Evolutionary conservation across 1,140 invertebrate species (phyloP).

Genomic region (Matsumurasca onukii): DNA sequence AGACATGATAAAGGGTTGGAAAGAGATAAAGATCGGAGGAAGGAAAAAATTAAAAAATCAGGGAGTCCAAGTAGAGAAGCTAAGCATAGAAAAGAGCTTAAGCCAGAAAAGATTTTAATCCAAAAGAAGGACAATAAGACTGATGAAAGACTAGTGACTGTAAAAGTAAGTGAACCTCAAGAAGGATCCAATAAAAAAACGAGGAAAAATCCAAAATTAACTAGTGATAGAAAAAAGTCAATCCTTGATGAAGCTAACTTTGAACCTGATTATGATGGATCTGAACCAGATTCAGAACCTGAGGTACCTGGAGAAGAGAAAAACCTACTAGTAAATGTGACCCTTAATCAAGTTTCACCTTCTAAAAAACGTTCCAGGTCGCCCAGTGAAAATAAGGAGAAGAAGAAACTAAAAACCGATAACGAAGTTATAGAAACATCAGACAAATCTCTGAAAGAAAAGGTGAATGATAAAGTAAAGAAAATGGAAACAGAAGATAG

Average conservation of each 20-base stretch:
- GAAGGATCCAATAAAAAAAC: constrained; percentile 32
- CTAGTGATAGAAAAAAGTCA: constrained; percentile 25
- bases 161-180: constrained; percentile 30
- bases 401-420: constrained; percentile 32
- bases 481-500: constrained; percentile 39
- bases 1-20: not conserved
- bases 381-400: constrained; percentile 29
- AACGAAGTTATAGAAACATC: constrained; percentile 31
- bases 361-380: constrained; percentile 33
- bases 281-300: constrained; percentile 22
- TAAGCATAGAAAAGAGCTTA: constrained; percentile 20
- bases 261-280: constrained; percentile 36
- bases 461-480: constrained; percentile 39
- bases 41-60: constrained; percentile 29
- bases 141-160: constrained; percentile 18
- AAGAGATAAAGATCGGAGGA: not conserved
- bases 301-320: constrained; percentile 34
- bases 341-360: not conserved
- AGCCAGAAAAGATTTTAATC: constrained; percentile 12
- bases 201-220: constrained; percentile 34
- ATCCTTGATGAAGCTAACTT: constrained; percentile 34
- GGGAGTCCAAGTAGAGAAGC: constrained; percentile 29
- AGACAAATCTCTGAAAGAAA: constrained; percentile 37
- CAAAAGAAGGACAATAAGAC: constrained; percentile 27
- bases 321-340: constrained; percentile 25